Percentiles rank a stretch among this genome's conserved stretches.
These are phyloP conservation scores for Furcula furcula DNA, from an alignment of 2,888 invertebrate species.

Conservation along the genomic window DNA sequence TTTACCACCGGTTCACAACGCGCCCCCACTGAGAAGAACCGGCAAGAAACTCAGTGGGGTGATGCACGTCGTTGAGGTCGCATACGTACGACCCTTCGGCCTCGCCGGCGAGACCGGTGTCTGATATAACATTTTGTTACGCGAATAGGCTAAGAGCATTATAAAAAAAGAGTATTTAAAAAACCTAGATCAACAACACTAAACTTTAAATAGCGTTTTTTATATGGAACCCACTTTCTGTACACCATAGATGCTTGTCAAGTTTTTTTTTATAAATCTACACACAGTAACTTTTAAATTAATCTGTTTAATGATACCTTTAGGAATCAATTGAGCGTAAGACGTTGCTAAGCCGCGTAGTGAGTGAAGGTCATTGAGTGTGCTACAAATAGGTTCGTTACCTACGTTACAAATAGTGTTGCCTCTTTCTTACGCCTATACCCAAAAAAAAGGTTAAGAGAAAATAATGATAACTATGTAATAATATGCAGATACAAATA, in stretches of 20 bases:
- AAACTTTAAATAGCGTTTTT: conserved; percentile 6
- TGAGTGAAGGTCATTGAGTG: conserved; percentile 36
- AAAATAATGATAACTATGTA: no score
- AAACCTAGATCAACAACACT: conserved; percentile 1
- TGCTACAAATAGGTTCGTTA: conserved; percentile 2
- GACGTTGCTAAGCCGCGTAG: conserved; percentile 38
- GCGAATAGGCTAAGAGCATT: no score
- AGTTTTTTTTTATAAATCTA: conserved; percentile 38
- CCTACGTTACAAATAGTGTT: not conserved
- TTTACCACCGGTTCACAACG: no score
- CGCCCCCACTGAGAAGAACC: no score
- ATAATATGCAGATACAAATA: no score
- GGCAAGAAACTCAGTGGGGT: no score
- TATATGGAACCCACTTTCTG: conserved; percentile 37
- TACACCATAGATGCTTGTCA: conserved; percentile 37
- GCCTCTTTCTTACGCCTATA: not conserved
- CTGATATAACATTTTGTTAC: no score
- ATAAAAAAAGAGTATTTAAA: not conserved
- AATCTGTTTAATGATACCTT: conserved; percentile 52
- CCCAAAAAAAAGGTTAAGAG: no score
- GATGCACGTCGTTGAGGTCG: no score
- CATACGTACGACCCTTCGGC: no score
- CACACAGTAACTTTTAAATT: conserved; percentile 53
- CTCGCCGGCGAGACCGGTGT: no score
- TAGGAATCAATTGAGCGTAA: conserved; percentile 47